These are phyloP conservation scores for Phymatocera aterrima DNA, from an alignment of 2,888 invertebrate species.

Conservation along the genomic window DNA sequence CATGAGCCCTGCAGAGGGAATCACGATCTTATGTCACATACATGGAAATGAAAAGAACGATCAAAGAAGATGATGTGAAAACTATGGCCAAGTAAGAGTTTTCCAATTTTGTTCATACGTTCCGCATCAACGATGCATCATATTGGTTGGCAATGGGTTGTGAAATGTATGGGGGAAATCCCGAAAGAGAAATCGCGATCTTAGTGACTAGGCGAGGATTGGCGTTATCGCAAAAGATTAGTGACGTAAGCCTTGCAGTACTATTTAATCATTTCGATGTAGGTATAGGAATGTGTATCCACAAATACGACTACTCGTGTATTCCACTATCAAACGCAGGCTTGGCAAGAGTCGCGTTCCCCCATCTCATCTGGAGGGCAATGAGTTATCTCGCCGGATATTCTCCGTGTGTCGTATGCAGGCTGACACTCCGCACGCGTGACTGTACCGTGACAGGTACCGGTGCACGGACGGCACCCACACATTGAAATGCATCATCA, in stretches of 20 bases:
- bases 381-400: slow-evolving; percentile 46
- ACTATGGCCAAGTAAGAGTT: too few species aligned
- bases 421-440: slow-evolving; percentile 39
- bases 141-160: neutral
- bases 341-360: neutral
- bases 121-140: too few species aligned
- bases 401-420: slow-evolving; percentile 33
- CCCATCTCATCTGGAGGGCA: slow-evolving; percentile 50
- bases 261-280: slow-evolving; percentile 2
- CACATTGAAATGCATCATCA: neutral
- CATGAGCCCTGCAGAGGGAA: too few species aligned
- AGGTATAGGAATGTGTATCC: too few species aligned
- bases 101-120: too few species aligned
- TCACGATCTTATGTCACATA: too few species aligned
- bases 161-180: neutral
- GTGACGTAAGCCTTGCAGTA: neutral
- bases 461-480: neutral
- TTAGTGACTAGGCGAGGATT: neutral
- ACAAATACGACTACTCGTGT: neutral
- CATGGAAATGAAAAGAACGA: too few species aligned
- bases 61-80: too few species aligned
- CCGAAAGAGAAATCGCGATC: slow-evolving; percentile 5
- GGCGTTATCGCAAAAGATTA: neutral
- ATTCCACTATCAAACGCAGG: neutral
- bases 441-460: slow-evolving; percentile 37